These are phyloP conservation scores for Drosophila orosa DNA, from an alignment of 1,140 invertebrate species.

Conservation along the genomic window DNA sequence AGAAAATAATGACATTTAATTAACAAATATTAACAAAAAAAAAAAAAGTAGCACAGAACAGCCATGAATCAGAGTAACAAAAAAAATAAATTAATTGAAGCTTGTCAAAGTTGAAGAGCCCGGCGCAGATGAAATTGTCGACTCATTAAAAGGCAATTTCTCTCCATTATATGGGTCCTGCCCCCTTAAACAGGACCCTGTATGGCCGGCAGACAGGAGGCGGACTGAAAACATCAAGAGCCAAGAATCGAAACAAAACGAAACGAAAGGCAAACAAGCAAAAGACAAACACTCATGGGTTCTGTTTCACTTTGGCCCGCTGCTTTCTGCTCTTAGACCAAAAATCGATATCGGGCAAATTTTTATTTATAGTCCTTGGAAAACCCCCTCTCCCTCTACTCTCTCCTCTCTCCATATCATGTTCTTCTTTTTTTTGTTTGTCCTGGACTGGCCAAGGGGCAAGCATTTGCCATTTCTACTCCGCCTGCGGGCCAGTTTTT, in stretches of 20 bases:
- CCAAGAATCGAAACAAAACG: slow-evolving; percentile 47
- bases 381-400: background rate
- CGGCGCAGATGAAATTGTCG: slow-evolving; percentile 66
- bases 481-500: slow-evolving; percentile 62
- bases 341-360: slow-evolving; percentile 70
- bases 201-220: slow-evolving; percentile 5
- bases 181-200: slow-evolving; percentile 7
- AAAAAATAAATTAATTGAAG: slow-evolving; percentile 39
- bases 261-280: slow-evolving; percentile 63
- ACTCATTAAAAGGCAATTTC: slow-evolving; percentile 78
- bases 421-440: slow-evolving; percentile 24
- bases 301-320: slow-evolving; percentile 38
- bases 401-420: background rate
- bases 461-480: slow-evolving; percentile 71
- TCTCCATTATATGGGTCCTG: slow-evolving; percentile 62
- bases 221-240: slow-evolving; percentile 27
- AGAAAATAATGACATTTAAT: slow-evolving; percentile 34
- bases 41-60: slow-evolving; percentile 11
- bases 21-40: slow-evolving; percentile 11
- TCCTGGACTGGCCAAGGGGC: slow-evolving; percentile 34
- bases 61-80: background rate
- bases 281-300: slow-evolving; percentile 73
- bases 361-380: slow-evolving; percentile 74
- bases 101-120: slow-evolving; percentile 38
- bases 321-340: slow-evolving; percentile 26